A percentile compares a stretch with the other conserved stretches of the same genome.
Conservation (phyloP, 2,113 vertebrate genomes). For the Callionymus lyra region DNA sequence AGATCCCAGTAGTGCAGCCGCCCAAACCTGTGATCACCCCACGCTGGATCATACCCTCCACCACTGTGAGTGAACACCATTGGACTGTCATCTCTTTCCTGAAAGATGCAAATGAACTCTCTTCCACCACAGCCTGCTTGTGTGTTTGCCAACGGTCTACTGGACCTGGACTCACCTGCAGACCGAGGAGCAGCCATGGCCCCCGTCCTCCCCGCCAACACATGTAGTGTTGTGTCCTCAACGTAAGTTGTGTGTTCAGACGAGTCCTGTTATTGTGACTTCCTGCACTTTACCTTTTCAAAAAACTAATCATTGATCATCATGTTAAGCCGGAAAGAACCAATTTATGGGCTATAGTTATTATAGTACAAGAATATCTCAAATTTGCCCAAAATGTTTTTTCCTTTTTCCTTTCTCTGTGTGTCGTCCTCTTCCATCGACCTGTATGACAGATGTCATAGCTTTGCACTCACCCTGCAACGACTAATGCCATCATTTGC, state of each 20-base stretch:
- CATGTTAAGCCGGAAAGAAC: no score
- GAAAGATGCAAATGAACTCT: constrained; percentile 18
- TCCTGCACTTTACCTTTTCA: no score
- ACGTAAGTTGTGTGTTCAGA: constrained; percentile 61
- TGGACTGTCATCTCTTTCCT: not conserved
- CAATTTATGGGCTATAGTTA: no score
- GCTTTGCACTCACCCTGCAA: no score
- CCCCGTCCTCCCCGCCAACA: constrained; percentile 50
- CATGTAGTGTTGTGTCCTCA: constrained; percentile 52
- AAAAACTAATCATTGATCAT: no score
- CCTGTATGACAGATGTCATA: no score
- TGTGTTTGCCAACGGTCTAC: constrained; percentile 72
- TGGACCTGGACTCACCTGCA: constrained; percentile 56
- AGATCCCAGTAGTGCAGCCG: constrained; percentile 61
- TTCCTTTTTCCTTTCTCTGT: no score
- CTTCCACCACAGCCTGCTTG: constrained; percentile 50
- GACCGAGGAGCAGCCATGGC: constrained; percentile 14
- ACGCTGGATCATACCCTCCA: constrained; percentile 85
- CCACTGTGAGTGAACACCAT: constrained; percentile 55
- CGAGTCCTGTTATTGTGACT: no score
- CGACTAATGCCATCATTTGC: no score
- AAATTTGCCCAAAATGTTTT: no score
- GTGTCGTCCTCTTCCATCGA: no score
- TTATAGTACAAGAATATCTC: no score
- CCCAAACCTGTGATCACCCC: constrained; percentile 73